Evolutionary conservation across 2,797 vertebrate genomes (phyloP).

Genomic region (Sphenopsis melanotis): DNA sequence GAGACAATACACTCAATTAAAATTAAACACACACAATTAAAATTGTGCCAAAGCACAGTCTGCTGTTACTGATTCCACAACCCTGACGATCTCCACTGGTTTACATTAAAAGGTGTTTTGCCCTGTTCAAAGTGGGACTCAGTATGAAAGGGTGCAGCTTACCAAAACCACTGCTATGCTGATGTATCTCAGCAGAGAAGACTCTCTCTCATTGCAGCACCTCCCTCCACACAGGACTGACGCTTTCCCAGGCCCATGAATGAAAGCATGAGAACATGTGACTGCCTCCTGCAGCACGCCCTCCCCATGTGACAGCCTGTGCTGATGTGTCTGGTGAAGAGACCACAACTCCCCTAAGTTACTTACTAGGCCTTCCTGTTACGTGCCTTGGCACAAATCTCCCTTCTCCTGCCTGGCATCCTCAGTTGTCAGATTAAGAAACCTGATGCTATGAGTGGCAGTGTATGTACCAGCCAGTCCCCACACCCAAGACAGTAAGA

Average conservation of each 20-base stretch:
- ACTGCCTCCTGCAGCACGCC: neutral
- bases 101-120: neutral
- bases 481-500: conserved; percentile 19
- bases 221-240: neutral
- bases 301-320: neutral
- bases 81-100: neutral
- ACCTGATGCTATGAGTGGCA: neutral
- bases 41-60: neutral
- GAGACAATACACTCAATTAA: neutral
- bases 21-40: neutral
- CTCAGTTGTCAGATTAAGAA: neutral
- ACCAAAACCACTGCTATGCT: neutral
- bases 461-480: neutral
- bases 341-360: neutral
- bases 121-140: neutral
- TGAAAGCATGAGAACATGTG: neutral
- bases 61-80: neutral
- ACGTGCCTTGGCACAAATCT: neutral
- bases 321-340: neutral
- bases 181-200: neutral
- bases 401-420: neutral
- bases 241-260: neutral
- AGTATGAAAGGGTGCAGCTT: neutral
- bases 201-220: neutral
- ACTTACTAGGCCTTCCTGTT: neutral